Percentiles rank a stretch among this genome's conserved stretches.
Conservation (phyloP, 2,888 invertebrate species). For the Heterodera filipjevi region DNA sequence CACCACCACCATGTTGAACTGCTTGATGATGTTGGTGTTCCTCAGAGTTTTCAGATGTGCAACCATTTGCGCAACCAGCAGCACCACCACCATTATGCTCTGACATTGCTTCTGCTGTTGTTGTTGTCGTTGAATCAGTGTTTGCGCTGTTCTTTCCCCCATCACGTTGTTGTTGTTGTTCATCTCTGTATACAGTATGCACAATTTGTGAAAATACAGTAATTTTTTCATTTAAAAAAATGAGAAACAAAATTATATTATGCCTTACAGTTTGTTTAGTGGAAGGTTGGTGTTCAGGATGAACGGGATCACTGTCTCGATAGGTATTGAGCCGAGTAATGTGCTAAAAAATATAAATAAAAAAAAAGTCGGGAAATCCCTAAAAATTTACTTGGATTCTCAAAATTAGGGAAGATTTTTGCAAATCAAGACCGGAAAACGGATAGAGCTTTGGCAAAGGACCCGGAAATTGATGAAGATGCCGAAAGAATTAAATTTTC, state of each 20-base stretch:
- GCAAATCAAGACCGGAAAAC: too few species aligned
- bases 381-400: too few species aligned
- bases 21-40: neutral
- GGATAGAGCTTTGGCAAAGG: too few species aligned
- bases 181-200: too few species aligned
- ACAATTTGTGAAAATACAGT: too few species aligned
- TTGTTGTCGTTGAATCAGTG: too few species aligned
- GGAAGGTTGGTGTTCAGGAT: conserved; percentile 71
- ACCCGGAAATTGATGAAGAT: too few species aligned
- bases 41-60: neutral
- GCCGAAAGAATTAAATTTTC: too few species aligned
- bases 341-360: conserved; percentile 70
- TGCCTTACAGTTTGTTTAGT: neutral
- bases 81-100: neutral
- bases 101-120: neutral
- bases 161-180: neutral
- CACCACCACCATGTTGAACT: neutral
- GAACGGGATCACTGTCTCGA: conserved; percentile 89
- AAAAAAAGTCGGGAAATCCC: too few species aligned
- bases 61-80: neutral
- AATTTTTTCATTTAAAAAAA: too few species aligned
- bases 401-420: too few species aligned
- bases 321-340: conserved; percentile 87
- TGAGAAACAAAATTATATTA: neutral
- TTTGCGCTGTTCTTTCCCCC: too few species aligned